These are phyloP conservation scores for Brienomyrus brachyistius DNA, from an alignment of 2,113 vertebrate genomes.

Conservation along the genomic window DNA sequence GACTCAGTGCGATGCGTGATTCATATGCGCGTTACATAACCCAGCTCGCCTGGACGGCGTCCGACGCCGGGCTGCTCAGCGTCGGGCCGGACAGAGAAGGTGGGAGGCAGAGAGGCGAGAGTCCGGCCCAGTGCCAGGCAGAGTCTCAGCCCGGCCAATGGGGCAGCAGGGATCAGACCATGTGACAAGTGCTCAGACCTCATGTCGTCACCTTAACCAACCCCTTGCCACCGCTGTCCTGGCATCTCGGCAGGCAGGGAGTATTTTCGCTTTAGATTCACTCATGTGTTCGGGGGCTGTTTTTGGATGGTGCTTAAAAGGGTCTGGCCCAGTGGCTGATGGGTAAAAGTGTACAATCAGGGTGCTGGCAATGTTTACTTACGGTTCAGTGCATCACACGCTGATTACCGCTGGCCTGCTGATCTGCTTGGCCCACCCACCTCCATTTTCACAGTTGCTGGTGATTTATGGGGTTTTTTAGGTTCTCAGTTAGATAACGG, in stretches of 20 bases:
- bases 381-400: not conserved
- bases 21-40: not conserved
- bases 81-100: not conserved
- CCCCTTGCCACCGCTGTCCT: not conserved
- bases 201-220: not conserved
- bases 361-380: not conserved
- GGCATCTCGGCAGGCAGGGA: not conserved
- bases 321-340: not conserved
- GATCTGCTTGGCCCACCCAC: not conserved
- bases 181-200: constrained; percentile 24
- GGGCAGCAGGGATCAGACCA: constrained; percentile 11
- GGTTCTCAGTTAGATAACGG: not conserved
- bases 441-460: not conserved
- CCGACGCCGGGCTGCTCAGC: constrained; percentile 7
- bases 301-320: not conserved
- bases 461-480: not conserved
- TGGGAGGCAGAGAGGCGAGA: constrained; percentile 10
- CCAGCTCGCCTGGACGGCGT: not conserved
- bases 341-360: not conserved
- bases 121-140: constrained; percentile 15
- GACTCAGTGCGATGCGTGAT: constrained; percentile 4
- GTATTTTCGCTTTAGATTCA: not conserved
- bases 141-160: constrained; percentile 27
- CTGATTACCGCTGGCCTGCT: not conserved
- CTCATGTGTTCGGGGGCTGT: not conserved